Conservation (phyloP, 2,113 vertebrate species). For the Elephantulus edwardii region DNA sequence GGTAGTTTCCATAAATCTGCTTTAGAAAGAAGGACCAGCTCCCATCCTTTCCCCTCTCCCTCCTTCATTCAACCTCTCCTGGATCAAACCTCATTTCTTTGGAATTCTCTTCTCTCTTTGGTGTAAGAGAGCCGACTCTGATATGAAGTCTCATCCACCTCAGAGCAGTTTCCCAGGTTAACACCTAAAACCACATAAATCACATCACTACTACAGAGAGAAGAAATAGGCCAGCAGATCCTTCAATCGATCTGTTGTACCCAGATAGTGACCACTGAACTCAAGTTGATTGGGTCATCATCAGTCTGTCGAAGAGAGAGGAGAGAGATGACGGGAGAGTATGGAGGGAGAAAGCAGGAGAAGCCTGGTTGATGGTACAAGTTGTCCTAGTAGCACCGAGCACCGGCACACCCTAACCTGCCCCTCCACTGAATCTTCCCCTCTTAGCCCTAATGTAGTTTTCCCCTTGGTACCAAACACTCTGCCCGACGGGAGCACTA, state of each 20-base stretch:
- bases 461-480: neutral
- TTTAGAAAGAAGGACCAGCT: neutral
- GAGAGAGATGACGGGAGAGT: neutral
- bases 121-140: neutral
- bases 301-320: neutral
- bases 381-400: neutral
- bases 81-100: neutral
- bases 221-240: neutral
- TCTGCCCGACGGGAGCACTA: neutral
- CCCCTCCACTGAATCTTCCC: neutral
- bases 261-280: neutral
- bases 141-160: neutral
- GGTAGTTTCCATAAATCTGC: neutral
- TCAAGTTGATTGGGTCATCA: no score
- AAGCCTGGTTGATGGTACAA: neutral
- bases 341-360: neutral
- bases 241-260: neutral
- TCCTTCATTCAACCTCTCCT: neutral
- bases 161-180: neutral
- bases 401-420: neutral
- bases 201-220: neutral
- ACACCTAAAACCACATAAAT: neutral
- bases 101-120: neutral
- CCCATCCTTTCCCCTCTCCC: neutral
- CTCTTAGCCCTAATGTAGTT: neutral